Percentiles rank a stretch among this genome's conserved stretches.
Conservation (phyloP, 2,113 vertebrate species). For the Syngnathus typhle region DNA sequence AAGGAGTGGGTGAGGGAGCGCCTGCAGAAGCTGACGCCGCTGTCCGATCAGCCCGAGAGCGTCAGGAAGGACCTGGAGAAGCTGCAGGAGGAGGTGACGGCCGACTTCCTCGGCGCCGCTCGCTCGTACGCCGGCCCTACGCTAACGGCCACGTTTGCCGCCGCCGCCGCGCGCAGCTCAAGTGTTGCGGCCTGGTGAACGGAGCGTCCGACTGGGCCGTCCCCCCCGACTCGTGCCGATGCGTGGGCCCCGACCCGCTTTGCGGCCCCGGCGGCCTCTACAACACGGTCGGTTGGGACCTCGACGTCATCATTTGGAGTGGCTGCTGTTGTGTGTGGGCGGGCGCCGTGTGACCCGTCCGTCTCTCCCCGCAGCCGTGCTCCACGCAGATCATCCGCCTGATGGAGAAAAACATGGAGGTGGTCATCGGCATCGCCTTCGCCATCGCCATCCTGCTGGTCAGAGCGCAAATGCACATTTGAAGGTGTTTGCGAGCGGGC, state of each 20-base stretch:
- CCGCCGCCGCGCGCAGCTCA: slow-evolving; percentile 28
- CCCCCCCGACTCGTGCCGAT: slow-evolving; percentile 46
- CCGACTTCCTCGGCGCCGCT: no score
- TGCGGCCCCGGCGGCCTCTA: background rate
- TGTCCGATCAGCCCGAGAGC: fast-evolving
- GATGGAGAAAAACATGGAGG: slow-evolving; percentile 35
- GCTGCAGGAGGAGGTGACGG: slow-evolving; percentile 48
- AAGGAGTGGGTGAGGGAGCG: slow-evolving; percentile 31
- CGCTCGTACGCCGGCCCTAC: background rate
- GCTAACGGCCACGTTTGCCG: background rate
- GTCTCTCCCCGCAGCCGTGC: slow-evolving; percentile 43
- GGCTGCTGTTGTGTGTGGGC: background rate
- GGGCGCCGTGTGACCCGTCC: no score
- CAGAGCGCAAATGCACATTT: background rate
- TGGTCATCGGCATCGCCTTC: slow-evolving; percentile 62
- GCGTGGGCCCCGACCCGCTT: background rate
- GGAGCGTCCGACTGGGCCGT: slow-evolving; percentile 34
- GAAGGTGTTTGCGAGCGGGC: background rate
- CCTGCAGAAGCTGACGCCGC: slow-evolving; percentile 16
- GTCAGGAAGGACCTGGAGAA: slow-evolving; percentile 40
- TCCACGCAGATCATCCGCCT: slow-evolving; percentile 5
- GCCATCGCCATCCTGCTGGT: slow-evolving; percentile 62
- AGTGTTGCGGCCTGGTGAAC: slow-evolving; percentile 52
- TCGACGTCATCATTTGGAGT: no score
- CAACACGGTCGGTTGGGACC: slow-evolving; percentile 46